Conservation (phyloP, 2,888 invertebrate genomes). For the Glaucopsyche alexis region DNA sequence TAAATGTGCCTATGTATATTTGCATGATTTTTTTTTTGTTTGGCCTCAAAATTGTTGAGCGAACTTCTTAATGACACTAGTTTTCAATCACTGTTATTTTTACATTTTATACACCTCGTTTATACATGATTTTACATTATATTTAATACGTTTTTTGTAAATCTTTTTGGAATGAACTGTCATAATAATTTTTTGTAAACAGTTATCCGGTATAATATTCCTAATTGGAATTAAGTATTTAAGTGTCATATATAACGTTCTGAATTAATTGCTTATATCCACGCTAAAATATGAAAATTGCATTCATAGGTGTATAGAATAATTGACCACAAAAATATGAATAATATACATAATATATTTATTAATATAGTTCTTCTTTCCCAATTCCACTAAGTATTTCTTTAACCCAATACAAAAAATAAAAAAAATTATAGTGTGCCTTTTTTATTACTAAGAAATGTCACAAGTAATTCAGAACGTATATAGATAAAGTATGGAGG, state of each 20-base stretch:
- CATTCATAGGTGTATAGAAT: slow-evolving; percentile 5
- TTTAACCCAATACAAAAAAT: not conserved
- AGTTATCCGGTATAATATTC: slow-evolving; percentile 22
- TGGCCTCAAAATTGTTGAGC: not conserved
- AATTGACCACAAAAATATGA: not conserved
- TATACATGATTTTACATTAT: slow-evolving; percentile 10
- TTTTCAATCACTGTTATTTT: slow-evolving; percentile 4
- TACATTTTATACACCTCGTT: slow-evolving; percentile 18
- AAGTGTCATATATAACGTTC: not conserved
- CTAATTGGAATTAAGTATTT: slow-evolving; percentile 27
- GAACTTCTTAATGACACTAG: not conserved
- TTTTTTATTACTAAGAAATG: slow-evolving; percentile 23
- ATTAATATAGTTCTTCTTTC: not conserved
- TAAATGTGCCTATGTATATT: not conserved
- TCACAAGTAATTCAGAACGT: slow-evolving; percentile 25
- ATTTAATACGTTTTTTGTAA: slow-evolving; percentile 21
- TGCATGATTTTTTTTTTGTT: not conserved
- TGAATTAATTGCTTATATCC: slow-evolving; percentile 16
- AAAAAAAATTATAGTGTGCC: slow-evolving; percentile 23
- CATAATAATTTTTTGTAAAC: slow-evolving; percentile 27
- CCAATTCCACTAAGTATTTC: not conserved
- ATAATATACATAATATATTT: not conserved
- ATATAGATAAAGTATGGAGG: not conserved
- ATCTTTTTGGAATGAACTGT: slow-evolving; percentile 27
- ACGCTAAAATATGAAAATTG: not conserved